Evolutionary conservation across 2,113 vertebrate genomes (phyloP), one percentile per base, ranked within the genome.

Genomic region (Paralichthys olivaceus): DNA sequence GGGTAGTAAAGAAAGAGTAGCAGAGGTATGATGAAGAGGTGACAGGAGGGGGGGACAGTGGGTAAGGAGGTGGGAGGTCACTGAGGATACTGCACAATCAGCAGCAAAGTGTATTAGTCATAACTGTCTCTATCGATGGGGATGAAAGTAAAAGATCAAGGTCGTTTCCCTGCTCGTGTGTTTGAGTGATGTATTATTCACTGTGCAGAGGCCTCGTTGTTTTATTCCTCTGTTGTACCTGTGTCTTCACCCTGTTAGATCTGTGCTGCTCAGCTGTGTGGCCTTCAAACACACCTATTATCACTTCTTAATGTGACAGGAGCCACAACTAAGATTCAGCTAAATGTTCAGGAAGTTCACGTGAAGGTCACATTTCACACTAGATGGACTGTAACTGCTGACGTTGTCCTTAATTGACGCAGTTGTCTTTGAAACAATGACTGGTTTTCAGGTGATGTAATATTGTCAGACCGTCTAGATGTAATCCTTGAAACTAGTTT

Each of bases 91-190:
- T 79, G 84, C 77, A 23, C 53, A 34, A 74, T 89, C 83, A 85
- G 77, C 81, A 80, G 53, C 32, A 75, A 64, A 72, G 85, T 72
- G n/a, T 53, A 71, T 87, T 73, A 40, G 56, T 71, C 43, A 58
- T 32, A 53, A 69, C 11, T 74, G 69, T 45, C 22, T 49, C 34
- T 40, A 7, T 69, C 22, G 59, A 40, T 51, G 14, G 54, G 40
- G 47, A 68, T 26, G 69, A 59, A 69, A 51, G 63, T 82, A 62
- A 61, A 83, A 80, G 86, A 84, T 84, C 74, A 85, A 87, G 89
- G 81, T 87, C 26, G 11, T 74, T 74, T 71, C 22, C 12, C 3
- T 19, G 11, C 58, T 47, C 47, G 74, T 82, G 20, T 37, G 49
- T 76, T 28, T 64, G 34, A 83, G 43, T 79, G 62, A 79, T 85